Base-by-base conservation (phyloP, 2,888 invertebrate genomes). In the Salticus scenicus region DNA sequence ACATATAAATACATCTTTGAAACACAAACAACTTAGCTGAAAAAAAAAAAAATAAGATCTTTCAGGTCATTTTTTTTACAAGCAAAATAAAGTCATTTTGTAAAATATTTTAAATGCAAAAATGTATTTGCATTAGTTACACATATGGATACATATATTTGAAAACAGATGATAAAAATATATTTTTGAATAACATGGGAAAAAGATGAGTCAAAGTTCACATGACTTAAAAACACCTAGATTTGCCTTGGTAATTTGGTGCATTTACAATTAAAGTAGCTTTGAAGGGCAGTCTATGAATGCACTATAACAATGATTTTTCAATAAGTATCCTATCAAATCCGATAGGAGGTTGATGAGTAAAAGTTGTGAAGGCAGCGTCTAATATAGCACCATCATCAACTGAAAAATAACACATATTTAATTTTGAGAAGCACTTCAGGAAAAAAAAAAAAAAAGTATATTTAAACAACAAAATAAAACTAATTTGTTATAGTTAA, bases 371-470 rank as follows among this genome's bases (percentile, higher is more conserved):
- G 91, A 99, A 94, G 90, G 97, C 95, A 88, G 98, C 95, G 92
- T 99, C 99, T 92, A 99, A 91, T 89, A 99, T 98, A 33, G 99
- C 98, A 89, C 98, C 98, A 91, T 98, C 98, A 90, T 98, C 98
- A 90, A 99, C 98, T 97, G 93, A 82, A 94, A 94, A 89, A n/a
- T n/a, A n/a, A n/a, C n/a, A n/a, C n/a, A n/a, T n/a, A n/a, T n/a
- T n/a, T n/a, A n/a, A n/a, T n/a, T n/a, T n/a, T n/a, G n/a, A n/a
- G n/a, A n/a, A n/a, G n/a, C n/a, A n/a, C n/a, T 88, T 86, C 85
- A 88, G 89, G 73, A 86, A 89, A 71, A 17, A 7, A 47, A 17
- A 47, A 20, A n/a, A n/a, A n/a, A n/a, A n/a, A n/a, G n/a, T n/a
- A n/a, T n/a, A n/a, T n/a, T n/a, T n/a, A n/a, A n/a, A n/a, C 14